These are phyloP conservation scores for Portevinia maculata DNA, from an alignment of 2,888 invertebrate species.

Conservation along the genomic window DNA sequence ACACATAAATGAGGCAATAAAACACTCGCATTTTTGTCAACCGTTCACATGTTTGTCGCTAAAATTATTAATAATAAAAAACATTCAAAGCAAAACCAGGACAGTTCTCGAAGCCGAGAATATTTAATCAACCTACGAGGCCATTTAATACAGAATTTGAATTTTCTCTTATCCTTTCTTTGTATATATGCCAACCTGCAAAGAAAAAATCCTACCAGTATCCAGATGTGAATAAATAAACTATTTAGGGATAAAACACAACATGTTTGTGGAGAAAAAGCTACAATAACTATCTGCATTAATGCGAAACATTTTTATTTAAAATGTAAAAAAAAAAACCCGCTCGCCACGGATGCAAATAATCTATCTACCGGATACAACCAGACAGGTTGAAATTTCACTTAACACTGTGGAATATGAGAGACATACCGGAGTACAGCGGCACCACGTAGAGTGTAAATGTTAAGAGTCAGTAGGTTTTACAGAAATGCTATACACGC, in stretches of 20 bases:
- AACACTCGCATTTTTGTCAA: background rate
- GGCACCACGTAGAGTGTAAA: slow-evolving; percentile 25
- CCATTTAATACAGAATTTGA: slow-evolving; percentile 52
- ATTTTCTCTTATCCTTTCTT: slow-evolving; percentile 16
- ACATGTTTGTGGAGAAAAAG: background rate
- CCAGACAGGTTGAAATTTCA: slow-evolving; percentile 72
- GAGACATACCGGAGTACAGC: slow-evolving; percentile 45
- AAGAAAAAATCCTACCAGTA: slow-evolving; percentile 23
- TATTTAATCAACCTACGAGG: slow-evolving; percentile 61
- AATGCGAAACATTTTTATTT: slow-evolving; percentile 44
- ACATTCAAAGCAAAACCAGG: slow-evolving; percentile 13
- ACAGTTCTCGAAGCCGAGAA: slow-evolving; percentile 49
- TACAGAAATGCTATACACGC: slow-evolving; percentile 4
- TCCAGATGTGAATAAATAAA: slow-evolving; percentile 59
- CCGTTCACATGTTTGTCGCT: slow-evolving; percentile 4
- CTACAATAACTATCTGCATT: slow-evolving; percentile 20
- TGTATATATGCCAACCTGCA: slow-evolving; percentile 6
- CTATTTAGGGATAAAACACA: slow-evolving; percentile 32
- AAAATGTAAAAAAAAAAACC: slow-evolving; percentile 25
- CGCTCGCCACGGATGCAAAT: slow-evolving; percentile 67
- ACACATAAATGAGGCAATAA: background rate
- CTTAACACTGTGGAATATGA: slow-evolving; percentile 56
- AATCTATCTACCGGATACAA: slow-evolving; percentile 69
- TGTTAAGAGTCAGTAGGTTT: slow-evolving; percentile 35
- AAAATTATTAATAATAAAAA: background rate